Base-by-base conservation (phyloP, 2,797 vertebrate species). In the Amphiprion clarkii region DNA sequence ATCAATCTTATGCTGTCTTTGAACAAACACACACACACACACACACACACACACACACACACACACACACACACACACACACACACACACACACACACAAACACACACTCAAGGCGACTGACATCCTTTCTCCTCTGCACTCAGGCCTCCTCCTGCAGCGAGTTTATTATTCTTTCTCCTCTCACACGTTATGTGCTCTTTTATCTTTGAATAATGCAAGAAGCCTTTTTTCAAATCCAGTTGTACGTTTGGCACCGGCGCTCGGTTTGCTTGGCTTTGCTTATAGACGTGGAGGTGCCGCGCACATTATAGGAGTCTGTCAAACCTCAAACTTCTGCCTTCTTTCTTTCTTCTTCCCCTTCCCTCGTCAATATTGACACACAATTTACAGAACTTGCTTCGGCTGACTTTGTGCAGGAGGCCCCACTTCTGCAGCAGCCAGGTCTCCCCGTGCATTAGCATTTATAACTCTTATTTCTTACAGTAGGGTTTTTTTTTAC, bases 1-100 rank as follows among this genome's bases (percentile, higher is more conserved):
- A 94, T 94, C 92, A 89, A 91, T 95, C 92, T 90, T 88, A 62
- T 60, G 64, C 89, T 85, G 84, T 91, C 84, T 88, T 72, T 82
- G 71, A 86, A 87, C 70, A 87, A 57, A 82, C 70, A 83, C 48
- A 56, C 66, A 63, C 61, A 55, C 10, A 48, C 55, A 70, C 21
- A 62, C 33, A 86, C 70, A 87, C 52, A 82, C 70, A 81, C 48
- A 56, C 66, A 63, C 61, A 55, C 14, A 48, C 55, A 23, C 23
- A 23, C 23, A 23, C 23, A 23, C 23, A 23, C 23, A 23, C 23
- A 23, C 23, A 23, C 23, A 23, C 23, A 23, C 23, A 23, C 23
- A 23, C 23, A 23, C 23, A 23, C 23, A 23, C 23, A 23, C 23
- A 23, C 23, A 23, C 23, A 23, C 23, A 23, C 23, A 66, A 19